Evolutionary conservation across 2,888 invertebrate species (phyloP).

Genomic region (Parascotia fuliginaria): DNA sequence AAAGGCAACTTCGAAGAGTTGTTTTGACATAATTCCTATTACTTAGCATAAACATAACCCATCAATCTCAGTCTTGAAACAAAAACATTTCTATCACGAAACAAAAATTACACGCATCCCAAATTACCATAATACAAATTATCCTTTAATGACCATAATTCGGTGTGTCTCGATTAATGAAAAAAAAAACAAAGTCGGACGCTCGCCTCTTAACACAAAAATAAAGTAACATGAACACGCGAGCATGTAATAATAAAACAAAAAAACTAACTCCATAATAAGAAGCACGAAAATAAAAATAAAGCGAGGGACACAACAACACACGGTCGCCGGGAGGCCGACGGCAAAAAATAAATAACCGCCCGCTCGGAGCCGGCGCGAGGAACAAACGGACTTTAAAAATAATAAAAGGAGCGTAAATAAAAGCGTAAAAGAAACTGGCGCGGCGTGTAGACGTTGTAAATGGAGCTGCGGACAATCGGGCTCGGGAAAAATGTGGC

Average conservation of each 20-base stretch:
- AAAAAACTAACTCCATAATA: conserved; percentile 81
- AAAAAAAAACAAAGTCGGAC: conserved; percentile 70
- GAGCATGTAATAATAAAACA: conserved; percentile 82
- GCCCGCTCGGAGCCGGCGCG: conserved; percentile 81
- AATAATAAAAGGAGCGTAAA: conserved; percentile 86
- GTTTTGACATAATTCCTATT: conserved; percentile 30
- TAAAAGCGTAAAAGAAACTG: conserved; percentile 86
- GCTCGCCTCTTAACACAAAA: conserved; percentile 84
- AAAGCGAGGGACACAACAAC: conserved; percentile 84
- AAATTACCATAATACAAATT: conserved; percentile 86
- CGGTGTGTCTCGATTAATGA: conserved; percentile 80
- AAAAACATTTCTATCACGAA: conserved; percentile 82
- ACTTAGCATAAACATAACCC: conserved; percentile 48
- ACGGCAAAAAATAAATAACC: conserved; percentile 84
- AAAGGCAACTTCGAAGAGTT: conserved; percentile 43
- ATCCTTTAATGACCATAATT: conserved; percentile 86
- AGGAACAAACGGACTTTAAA: conserved; percentile 85
- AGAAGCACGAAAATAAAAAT: conserved; percentile 85
- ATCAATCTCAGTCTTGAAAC: conserved; percentile 70
- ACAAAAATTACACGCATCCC: conserved; percentile 84
- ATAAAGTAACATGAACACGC: conserved; percentile 83
- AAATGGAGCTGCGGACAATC: conserved; percentile 85
- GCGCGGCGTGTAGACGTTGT: conserved; percentile 84
- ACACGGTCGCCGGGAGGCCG: conserved; percentile 85
- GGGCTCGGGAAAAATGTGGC: conserved; percentile 80